These are phyloP conservation scores for Homalodisca vitripennis DNA, from an alignment of 1,140 invertebrate species.

Conservation along the genomic window DNA sequence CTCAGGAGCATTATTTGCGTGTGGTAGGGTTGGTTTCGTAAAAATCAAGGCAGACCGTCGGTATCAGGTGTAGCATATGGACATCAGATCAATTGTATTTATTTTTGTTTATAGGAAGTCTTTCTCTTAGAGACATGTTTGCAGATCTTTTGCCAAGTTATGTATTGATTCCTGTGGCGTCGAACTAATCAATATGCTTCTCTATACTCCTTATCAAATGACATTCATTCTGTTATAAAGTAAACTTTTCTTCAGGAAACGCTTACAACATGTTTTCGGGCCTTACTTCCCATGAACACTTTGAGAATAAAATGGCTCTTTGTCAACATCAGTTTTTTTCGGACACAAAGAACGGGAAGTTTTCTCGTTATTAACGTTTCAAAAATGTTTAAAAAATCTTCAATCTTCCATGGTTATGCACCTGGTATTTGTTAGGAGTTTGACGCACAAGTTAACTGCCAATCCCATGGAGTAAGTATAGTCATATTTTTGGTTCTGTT, in stretches of 20 bases:
- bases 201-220: background rate
- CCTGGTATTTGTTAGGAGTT: background rate
- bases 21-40: background rate
- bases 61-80: conserved; percentile 4
- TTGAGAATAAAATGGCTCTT: conserved; percentile 16
- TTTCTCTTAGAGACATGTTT: background rate
- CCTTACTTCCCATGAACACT: conserved; percentile 1
- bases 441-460: background rate
- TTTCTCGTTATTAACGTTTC: background rate
- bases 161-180: background rate
- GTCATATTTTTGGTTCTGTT: conserved; percentile 37
- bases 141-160: background rate
- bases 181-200: background rate
- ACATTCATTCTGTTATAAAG: too few species aligned
- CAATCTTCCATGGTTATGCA: background rate
- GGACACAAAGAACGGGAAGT: background rate
- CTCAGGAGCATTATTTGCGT: background rate
- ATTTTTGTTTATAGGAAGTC: background rate
- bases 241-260: conserved; percentile 2
- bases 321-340: background rate
- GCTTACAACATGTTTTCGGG: background rate
- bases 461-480: conserved; percentile 29
- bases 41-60: conserved; percentile 13
- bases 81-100: conserved; percentile 6
- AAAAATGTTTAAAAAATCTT: background rate